Base-by-base conservation (phyloP, 2,797 vertebrate genomes). In the Atherinosoma microstoma region DNA sequence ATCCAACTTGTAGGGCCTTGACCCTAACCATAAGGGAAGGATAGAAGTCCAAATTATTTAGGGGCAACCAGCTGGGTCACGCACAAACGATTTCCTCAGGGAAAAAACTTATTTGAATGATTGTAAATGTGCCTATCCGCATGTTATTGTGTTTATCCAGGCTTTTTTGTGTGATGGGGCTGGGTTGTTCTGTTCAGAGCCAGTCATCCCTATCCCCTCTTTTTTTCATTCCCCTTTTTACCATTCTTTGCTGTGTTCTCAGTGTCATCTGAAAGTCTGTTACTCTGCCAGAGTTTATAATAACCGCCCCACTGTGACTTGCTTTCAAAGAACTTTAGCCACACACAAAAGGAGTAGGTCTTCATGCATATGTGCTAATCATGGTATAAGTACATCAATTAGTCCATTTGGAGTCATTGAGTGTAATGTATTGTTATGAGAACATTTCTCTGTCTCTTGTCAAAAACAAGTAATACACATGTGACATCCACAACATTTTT, bases 201-300 rank as follows among this genome's bases (percentile, higher is more conserved):
- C 92, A 89, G 66, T 93, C 91, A 93, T 87, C 85, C 94, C 79
- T 91, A 72, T 91, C 93, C 86, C 72, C 84, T 82, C 84, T 82
- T 85, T 61, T 76, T 75, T 59, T 68, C 68, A 32, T 32, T 76
- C 76, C 74, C 51, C 59, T 30, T 86, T 85, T 82, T 76, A 75
- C 73, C 78, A 83, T 84, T 86, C 80, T 85, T 86, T 69, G 69
- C 71, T 27, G 53, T 87, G 67, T 74, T 83, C 82, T 81, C 75
- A 82, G 71, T 77, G 80, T 90, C 83, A 84, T 82, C 74, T 82
- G 62, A 64, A 76, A 87, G 80, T 90, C 88, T 79, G 75, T 87
- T 73, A 79, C 73, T 80, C 70, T 64, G 24, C 78, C 70, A 30
- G 51, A 83, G 85, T 89, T 93, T 82, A 93, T 93, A 75, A 83